Percentiles rank a stretch among this genome's conserved stretches.
These are phyloP conservation scores for Hippocampus mohnikei DNA, from an alignment of 2,113 vertebrate genomes.

Conservation along the genomic window DNA sequence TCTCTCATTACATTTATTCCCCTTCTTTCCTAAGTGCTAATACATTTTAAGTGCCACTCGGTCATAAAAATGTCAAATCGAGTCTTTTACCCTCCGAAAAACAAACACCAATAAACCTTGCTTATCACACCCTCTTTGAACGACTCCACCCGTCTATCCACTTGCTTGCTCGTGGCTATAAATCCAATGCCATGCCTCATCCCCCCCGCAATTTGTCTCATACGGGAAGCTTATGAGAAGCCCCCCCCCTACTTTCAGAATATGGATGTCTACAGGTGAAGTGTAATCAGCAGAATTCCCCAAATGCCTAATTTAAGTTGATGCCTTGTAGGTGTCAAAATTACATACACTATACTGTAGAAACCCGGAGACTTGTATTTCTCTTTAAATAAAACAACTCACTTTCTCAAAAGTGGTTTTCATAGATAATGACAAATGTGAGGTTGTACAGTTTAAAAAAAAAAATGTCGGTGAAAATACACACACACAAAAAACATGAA, in stretches of 20 bases:
- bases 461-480: conserved; percentile 35
- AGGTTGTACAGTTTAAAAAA: conserved; percentile 24
- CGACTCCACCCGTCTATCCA: conserved; percentile 26
- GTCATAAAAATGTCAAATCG: conserved; percentile 62
- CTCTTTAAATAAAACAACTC: conserved; percentile 33
- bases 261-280: conserved; percentile 27
- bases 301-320: conserved; percentile 33
- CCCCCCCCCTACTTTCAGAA: conserved; percentile 23
- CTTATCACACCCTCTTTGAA: conserved; percentile 19
- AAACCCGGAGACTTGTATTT: conserved; percentile 20
- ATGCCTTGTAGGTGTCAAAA: conserved; percentile 7
- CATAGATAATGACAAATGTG: conserved; percentile 28
- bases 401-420: conserved; percentile 35
- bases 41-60: conserved; percentile 70
- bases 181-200: conserved; percentile 71
- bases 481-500: conserved; percentile 37
- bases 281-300: conserved; percentile 17
- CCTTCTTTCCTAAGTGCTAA: conserved; percentile 64
- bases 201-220: conserved; percentile 38
- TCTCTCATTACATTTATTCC: conserved; percentile 53
- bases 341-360: conserved; percentile 28
- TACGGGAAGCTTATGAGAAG: conserved; percentile 32
- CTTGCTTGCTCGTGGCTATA: conserved; percentile 35
- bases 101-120: conserved; percentile 53
- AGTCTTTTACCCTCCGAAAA: conserved; percentile 54